Evolutionary conservation across 2,888 invertebrate species (phyloP).

Genomic region (Acronicta leporina): DNA sequence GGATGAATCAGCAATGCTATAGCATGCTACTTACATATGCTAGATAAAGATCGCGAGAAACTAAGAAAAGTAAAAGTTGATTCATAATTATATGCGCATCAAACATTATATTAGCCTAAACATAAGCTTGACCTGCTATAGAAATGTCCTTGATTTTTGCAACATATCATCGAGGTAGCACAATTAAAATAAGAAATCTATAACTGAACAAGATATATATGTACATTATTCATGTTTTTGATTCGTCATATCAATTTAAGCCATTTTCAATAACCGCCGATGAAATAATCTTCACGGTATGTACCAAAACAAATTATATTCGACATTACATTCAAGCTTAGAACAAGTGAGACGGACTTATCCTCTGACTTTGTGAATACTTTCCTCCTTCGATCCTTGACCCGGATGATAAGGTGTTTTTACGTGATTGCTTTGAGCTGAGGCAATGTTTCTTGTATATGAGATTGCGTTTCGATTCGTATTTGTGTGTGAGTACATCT

Average conservation of each 20-base stretch:
- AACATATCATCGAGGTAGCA: too few species aligned
- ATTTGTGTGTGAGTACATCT: neutral
- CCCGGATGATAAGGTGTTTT: neutral
- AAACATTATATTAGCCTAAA: too few species aligned
- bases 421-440: neutral
- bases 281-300: conserved; percentile 20
- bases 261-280: conserved; percentile 6
- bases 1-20: neutral
- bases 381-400: conserved; percentile 30
- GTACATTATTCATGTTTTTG: conserved; percentile 9
- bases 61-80: too few species aligned
- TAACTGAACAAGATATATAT: too few species aligned
- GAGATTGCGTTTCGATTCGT: neutral
- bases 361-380: conserved; percentile 8
- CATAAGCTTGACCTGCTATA: too few species aligned
- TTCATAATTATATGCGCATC: too few species aligned
- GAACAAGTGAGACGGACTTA: conserved; percentile 21
- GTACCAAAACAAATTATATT: conserved; percentile 24
- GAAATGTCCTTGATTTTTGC: too few species aligned
- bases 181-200: too few species aligned
- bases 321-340: neutral
- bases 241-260: conserved; percentile 10
- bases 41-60: too few species aligned
- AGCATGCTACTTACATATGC: too few species aligned
- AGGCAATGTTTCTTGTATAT: neutral